Evolutionary conservation across 1,140 invertebrate genomes (phyloP).

Genomic region (Mycetomoellerius zeteki): DNA sequence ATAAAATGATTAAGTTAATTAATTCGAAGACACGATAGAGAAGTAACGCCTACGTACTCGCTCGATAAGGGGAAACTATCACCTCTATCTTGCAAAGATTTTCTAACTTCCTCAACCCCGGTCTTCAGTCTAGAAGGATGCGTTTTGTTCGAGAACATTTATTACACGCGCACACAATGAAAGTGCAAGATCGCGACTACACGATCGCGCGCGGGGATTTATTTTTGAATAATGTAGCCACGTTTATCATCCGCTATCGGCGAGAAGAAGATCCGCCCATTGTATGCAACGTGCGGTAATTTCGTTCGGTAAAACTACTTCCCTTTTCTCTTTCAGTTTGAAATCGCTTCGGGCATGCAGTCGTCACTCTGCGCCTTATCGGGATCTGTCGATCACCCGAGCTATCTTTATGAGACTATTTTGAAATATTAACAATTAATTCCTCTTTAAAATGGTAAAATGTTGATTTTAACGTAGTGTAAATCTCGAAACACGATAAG

Average conservation of each 20-base stretch:
- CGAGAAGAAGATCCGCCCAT: slow-evolving; percentile 60
- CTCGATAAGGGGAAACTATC: not conserved
- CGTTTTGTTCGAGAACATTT: slow-evolving; percentile 44
- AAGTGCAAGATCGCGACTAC: not conserved
- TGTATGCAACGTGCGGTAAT: slow-evolving; percentile 56
- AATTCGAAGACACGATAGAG: not conserved
- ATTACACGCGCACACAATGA: slow-evolving; percentile 41
- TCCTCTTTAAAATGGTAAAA: not conserved
- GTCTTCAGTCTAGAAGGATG: not conserved
- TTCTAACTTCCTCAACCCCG: not conserved
- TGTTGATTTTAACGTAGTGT: not conserved
- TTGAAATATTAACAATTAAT: not conserved
- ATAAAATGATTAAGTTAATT: slow-evolving; percentile 7
- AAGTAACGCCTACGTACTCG: not conserved
- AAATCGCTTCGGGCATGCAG: slow-evolving; percentile 22
- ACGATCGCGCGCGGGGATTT: slow-evolving; percentile 52
- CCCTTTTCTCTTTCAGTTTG: slow-evolving; percentile 36
- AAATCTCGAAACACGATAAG: no score
- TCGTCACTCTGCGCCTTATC: slow-evolving; percentile 19
- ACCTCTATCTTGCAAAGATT: not conserved
- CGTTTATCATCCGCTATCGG: slow-evolving; percentile 62
- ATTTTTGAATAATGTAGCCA: slow-evolving; percentile 62
- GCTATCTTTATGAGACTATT: not conserved
- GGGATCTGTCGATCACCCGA: slow-evolving; percentile 10
- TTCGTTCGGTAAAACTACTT: slow-evolving; percentile 41